Percentiles rank a stretch among this genome's conserved stretches.
phyloP scores from a whole-genome alignment of 2,888 invertebrate species.

The Nomada fabriciana region DNA sequence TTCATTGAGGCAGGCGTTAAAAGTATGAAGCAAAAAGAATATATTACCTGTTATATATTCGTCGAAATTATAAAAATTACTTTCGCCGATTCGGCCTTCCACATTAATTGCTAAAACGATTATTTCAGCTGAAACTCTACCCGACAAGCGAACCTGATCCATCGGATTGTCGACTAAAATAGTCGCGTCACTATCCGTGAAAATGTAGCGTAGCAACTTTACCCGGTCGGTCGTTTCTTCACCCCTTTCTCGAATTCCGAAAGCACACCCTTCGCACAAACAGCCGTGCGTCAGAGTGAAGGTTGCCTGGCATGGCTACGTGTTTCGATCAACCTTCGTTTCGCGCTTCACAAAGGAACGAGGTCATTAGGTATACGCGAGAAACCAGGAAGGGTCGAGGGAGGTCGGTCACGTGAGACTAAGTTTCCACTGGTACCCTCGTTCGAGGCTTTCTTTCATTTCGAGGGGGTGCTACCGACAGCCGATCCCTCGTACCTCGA shows the following conservation, averaged over 20 bases:
- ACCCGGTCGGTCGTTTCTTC: slow-evolving; percentile 41
- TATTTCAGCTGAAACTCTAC: background rate
- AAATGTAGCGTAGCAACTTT: slow-evolving; percentile 39
- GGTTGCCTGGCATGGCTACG: slow-evolving; percentile 60
- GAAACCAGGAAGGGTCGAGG: slow-evolving; percentile 65
- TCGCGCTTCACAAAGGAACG: slow-evolving; percentile 63
- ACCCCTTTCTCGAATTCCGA: slow-evolving; percentile 15
- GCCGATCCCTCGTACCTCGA: slow-evolving; percentile 45
- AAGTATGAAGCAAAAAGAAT: too few species aligned
- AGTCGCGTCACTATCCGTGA: background rate
- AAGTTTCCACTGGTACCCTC: slow-evolving; percentile 32
- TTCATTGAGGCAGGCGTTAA: too few species aligned
- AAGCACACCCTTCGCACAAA: slow-evolving; percentile 43
- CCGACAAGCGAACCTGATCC: background rate
- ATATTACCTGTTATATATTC: too few species aligned
- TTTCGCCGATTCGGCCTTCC: too few species aligned
- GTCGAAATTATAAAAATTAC: too few species aligned
- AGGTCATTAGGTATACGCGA: slow-evolving; percentile 69
- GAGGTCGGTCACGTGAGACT: slow-evolving; percentile 56
- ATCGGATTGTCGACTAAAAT: background rate
- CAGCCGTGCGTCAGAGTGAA: slow-evolving; percentile 37
- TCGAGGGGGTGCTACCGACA: slow-evolving; percentile 23
- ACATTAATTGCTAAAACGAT: background rate
- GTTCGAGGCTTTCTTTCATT: slow-evolving; percentile 28
- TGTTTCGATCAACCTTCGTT: slow-evolving; percentile 60